These are phyloP conservation scores for Meriones psammophilus DNA, from an alignment of 2,797 vertebrate species.

Conservation along the genomic window DNA sequence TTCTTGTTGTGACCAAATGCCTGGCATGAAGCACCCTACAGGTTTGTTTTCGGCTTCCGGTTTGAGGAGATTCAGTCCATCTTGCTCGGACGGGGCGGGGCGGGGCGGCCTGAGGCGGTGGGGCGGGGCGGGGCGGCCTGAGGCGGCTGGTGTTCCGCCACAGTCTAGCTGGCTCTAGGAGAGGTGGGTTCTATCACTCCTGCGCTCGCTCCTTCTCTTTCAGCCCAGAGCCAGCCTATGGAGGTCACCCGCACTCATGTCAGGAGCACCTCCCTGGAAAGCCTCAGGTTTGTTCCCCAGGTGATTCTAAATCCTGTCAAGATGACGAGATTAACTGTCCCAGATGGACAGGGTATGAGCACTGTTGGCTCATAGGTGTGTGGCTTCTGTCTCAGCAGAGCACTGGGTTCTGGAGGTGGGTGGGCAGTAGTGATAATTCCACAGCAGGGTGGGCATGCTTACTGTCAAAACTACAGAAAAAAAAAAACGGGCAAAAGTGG, in stretches of 20 bases:
- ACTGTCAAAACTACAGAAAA: background rate
- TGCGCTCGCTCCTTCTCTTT: background rate
- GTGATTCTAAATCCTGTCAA: background rate
- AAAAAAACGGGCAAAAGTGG: background rate
- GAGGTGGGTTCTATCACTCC: background rate
- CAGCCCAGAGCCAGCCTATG: background rate
- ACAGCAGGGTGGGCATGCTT: background rate
- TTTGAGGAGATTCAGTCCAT: background rate
- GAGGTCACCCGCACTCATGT: too few species aligned
- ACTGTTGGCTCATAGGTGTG: background rate
- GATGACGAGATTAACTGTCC: background rate
- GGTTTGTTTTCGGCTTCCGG: background rate
- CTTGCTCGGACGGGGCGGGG: background rate
- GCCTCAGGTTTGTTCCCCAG: background rate
- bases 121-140: background rate
- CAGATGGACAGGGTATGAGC: background rate
- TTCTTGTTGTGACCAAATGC: background rate
- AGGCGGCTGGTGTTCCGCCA: background rate
- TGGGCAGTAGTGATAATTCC: background rate
- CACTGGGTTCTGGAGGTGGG: background rate
- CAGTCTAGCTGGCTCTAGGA: background rate
- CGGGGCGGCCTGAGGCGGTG: background rate
- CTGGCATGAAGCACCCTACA: background rate
- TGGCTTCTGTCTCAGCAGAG: background rate
- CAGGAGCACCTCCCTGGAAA: background rate